Conservation (phyloP, 2,888 invertebrate species). For the Orchesella flavescens region DNA sequence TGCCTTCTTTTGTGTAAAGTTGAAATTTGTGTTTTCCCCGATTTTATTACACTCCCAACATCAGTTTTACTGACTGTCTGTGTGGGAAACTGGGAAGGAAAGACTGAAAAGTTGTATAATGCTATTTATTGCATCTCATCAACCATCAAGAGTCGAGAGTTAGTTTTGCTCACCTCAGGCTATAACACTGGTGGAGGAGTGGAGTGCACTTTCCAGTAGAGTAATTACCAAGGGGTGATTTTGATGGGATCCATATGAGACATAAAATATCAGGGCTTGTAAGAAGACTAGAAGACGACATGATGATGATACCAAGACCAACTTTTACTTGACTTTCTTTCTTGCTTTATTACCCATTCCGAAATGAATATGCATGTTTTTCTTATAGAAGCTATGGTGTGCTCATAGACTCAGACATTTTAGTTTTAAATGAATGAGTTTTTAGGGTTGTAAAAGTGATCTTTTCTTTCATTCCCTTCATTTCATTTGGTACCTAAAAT, state of each 20-base stretch:
- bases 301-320: slow-evolving; percentile 18
- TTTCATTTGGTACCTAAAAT: neutral
- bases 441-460: slow-evolving; percentile 7
- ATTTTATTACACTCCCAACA: no score
- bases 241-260: slow-evolving; percentile 59
- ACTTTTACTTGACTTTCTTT: slow-evolving; percentile 18
- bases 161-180: slow-evolving; percentile 38
- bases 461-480: neutral
- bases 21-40: no score
- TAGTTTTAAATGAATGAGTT: slow-evolving; percentile 1
- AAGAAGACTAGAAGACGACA: slow-evolving; percentile 3
- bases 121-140: slow-evolving; percentile 64
- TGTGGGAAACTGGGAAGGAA: neutral
- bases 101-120: neutral
- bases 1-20: neutral
- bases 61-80: no score
- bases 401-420: no score
- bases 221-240: slow-evolving; percentile 56
- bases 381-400: slow-evolving; percentile 13
- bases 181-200: slow-evolving; percentile 8
- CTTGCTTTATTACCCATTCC: slow-evolving; percentile 26
- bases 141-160: slow-evolving; percentile 37
- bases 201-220: neutral
- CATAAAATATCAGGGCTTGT: slow-evolving; percentile 48
- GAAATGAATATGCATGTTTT: slow-evolving; percentile 54